These are phyloP conservation scores for Gnathonemus longibarbis DNA, from an alignment of 2,113 vertebrate genomes.

Conservation along the genomic window DNA sequence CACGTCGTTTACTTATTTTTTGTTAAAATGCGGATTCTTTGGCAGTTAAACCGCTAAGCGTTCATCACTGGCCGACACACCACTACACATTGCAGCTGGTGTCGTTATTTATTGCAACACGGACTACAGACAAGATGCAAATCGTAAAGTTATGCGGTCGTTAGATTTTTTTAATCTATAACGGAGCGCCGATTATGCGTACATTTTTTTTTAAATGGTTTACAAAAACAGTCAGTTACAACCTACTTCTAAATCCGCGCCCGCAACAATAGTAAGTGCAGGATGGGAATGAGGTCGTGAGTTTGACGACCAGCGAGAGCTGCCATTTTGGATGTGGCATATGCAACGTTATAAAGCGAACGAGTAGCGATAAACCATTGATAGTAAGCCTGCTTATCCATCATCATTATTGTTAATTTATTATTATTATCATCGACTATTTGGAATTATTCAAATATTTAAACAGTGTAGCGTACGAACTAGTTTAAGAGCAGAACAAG, in stretches of 20 bases:
- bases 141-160: not conserved
- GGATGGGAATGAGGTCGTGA: not conserved
- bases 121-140: not conserved
- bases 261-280: not conserved
- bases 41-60: not conserved
- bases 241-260: not conserved
- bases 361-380: conserved; percentile 20
- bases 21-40: not conserved
- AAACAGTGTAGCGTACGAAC: not conserved
- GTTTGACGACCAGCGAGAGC: not conserved
- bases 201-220: not conserved
- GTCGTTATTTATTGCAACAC: not conserved
- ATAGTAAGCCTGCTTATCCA: not conserved
- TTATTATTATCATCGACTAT: not conserved
- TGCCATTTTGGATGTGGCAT: conserved; percentile 11
- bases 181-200: not conserved
- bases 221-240: not conserved
- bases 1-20: not conserved
- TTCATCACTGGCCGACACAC: not conserved
- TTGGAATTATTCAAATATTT: not conserved
- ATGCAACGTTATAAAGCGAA: conserved; percentile 22
- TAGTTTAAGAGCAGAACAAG: not conserved
- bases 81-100: not conserved
- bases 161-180: not conserved
- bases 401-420: conserved; percentile 13